Percentiles rank a stretch among this genome's conserved stretches.
These are phyloP conservation scores for Drosophila asahinai DNA, from an alignment of 1,140 invertebrate species.

Conservation along the genomic window DNA sequence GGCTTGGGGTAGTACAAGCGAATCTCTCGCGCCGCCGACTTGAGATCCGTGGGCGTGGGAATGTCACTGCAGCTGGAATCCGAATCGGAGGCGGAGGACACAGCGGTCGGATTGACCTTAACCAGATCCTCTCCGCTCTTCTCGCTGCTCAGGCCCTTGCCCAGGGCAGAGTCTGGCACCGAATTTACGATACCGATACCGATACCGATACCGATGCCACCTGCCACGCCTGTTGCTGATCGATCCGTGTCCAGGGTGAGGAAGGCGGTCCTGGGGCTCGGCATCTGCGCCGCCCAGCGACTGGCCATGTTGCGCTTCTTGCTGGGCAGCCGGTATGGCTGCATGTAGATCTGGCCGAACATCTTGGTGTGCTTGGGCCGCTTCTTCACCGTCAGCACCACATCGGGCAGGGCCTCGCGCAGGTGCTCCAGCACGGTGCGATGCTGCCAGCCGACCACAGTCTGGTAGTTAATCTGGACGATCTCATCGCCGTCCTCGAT, in stretches of 20 bases:
- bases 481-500: slow-evolving; percentile 97
- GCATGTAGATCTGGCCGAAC: slow-evolving; percentile 93
- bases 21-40: slow-evolving; percentile 75
- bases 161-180: slow-evolving; percentile 35
- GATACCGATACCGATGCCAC: slow-evolving; percentile 84
- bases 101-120: slow-evolving; percentile 30
- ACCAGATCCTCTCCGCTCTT: slow-evolving; percentile 10
- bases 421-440: slow-evolving; percentile 92
- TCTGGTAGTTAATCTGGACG: slow-evolving; percentile 96
- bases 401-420: slow-evolving; percentile 92
- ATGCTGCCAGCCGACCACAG: slow-evolving; percentile 95
- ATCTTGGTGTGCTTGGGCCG: slow-evolving; percentile 93
- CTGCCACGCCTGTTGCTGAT: slow-evolving; percentile 5
- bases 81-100: slow-evolving; percentile 81
- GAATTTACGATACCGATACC: slow-evolving; percentile 81
- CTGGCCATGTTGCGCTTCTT: slow-evolving; percentile 89
- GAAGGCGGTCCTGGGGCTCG: slow-evolving; percentile 88
- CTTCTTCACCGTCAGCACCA: slow-evolving; percentile 93
- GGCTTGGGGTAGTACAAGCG: slow-evolving; percentile 91
- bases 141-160: slow-evolving; percentile 8
- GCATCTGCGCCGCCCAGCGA: slow-evolving; percentile 87
- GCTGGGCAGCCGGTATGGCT: slow-evolving; percentile 91
- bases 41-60: slow-evolving; percentile 76
- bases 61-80: slow-evolving; percentile 84
- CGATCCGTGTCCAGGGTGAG: slow-evolving; percentile 87